Evolutionary conservation across 1,140 invertebrate species (phyloP).

Genomic region (Aleiodes sp.): DNA sequence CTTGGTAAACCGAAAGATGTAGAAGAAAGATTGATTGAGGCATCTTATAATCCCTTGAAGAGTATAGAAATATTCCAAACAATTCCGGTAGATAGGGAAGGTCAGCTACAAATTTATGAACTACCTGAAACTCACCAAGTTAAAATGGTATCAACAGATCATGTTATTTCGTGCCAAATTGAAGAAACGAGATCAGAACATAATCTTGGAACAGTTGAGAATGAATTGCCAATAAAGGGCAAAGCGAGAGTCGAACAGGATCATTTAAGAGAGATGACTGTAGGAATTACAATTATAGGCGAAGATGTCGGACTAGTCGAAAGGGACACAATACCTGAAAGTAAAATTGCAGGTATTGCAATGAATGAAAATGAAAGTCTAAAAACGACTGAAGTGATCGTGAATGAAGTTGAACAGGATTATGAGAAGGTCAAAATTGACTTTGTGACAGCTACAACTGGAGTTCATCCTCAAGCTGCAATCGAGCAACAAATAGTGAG

Average conservation of each 20-base stretch:
- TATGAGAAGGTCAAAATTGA: conserved; percentile 53
- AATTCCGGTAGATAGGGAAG: conserved; percentile 69
- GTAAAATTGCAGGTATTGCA: conserved; percentile 61
- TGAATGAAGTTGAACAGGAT: conserved; percentile 61
- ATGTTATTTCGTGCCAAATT: conserved; percentile 68
- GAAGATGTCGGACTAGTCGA: conserved; percentile 61
- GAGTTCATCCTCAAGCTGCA: conserved; percentile 64
- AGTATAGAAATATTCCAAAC: conserved; percentile 67
- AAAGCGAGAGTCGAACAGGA: conserved; percentile 64
- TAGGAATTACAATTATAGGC: conserved; percentile 65
- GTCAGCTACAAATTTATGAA: conserved; percentile 60
- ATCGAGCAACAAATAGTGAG: conserved; percentile 65
- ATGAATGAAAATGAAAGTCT: conserved; percentile 67
- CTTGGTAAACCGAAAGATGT: conserved; percentile 54
- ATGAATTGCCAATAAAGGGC: conserved; percentile 52
- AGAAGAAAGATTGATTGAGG: conserved; percentile 56
- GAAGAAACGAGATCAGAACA: conserved; percentile 70
- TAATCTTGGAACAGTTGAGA: conserved; percentile 60
- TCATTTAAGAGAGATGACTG: conserved; percentile 65
- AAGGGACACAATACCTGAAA: conserved; percentile 54
- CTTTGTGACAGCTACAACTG: conserved; percentile 59
- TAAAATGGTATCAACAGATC: conserved; percentile 66
- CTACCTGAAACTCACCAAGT: conserved; percentile 68
- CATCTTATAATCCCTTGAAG: conserved; percentile 60
- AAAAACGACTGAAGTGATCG: conserved; percentile 65